Percentiles rank a stretch among this genome's conserved stretches.
Evolutionary conservation across 2,888 invertebrate species (phyloP).

Genomic region (Pyralis farinalis): DNA sequence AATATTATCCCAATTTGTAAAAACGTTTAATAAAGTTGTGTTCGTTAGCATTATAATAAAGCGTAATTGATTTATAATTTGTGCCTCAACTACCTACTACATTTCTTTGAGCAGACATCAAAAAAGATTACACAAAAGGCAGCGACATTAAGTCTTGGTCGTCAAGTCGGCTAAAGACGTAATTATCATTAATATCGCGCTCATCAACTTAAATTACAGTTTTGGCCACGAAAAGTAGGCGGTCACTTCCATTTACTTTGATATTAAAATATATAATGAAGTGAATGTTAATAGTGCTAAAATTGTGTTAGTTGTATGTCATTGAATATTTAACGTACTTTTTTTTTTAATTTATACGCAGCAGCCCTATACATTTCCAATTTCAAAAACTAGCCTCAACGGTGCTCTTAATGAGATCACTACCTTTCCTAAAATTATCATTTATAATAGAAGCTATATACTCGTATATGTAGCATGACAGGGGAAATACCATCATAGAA

Average conservation of each 20-base stretch:
- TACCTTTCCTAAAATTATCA: no score
- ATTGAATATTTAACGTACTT: no score
- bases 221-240: neutral
- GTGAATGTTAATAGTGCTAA: no score
- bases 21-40: neutral
- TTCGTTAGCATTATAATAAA: neutral
- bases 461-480: no score
- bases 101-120: neutral
- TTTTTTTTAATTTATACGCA: no score
- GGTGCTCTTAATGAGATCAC: no score
- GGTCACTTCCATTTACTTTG: neutral
- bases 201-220: constrained; percentile 2
- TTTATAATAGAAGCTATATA: no score
- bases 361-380: no score
- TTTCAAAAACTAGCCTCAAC: no score
- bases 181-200: constrained; percentile 10
- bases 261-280: no score
- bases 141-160: constrained; percentile 4
- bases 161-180: constrained; percentile 7
- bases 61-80: neutral
- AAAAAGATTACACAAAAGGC: neutral
- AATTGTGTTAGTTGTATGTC: no score
- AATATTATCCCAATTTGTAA: neutral
- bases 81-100: neutral
- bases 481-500: no score